These are phyloP conservation scores for Hypselothyrea guttata DNA, from an alignment of 2,888 invertebrate species.

Conservation along the genomic window DNA sequence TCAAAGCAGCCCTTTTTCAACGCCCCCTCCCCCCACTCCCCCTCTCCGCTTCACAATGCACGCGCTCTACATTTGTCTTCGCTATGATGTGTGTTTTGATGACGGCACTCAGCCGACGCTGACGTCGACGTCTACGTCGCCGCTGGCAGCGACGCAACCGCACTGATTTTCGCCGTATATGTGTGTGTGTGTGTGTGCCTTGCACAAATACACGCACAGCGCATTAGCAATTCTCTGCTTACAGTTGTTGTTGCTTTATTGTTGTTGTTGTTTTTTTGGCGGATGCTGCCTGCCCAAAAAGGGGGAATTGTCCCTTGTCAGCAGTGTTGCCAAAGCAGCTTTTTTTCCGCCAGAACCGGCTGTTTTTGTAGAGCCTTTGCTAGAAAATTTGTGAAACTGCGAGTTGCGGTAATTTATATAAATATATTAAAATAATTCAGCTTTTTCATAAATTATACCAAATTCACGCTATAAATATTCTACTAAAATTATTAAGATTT, in stretches of 20 bases:
- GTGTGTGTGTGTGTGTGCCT: constrained; percentile 14
- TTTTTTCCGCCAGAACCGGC: too few relatives aligned
- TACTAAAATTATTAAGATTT: too few relatives aligned
- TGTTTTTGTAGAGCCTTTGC: too few relatives aligned
- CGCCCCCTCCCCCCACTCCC: neutral
- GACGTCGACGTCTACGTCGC: constrained; percentile 8
- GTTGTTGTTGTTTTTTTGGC: constrained; percentile 36
- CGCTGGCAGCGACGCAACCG: constrained; percentile 42
- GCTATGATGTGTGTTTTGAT: constrained; percentile 51
- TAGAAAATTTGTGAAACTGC: too few relatives aligned
- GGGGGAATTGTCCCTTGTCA: constrained; percentile 42
- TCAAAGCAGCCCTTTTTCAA: constrained; percentile 35
- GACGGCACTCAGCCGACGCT: constrained; percentile 56
- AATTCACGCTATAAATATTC: too few relatives aligned
- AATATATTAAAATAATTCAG: too few relatives aligned
- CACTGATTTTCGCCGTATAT: constrained; percentile 54
- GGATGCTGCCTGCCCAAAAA: constrained; percentile 42
- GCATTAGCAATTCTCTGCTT: constrained; percentile 40
- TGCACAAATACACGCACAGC: constrained; percentile 35
- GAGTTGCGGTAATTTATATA: too few relatives aligned
- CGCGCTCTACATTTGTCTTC: constrained; percentile 24
- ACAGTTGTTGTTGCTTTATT: constrained; percentile 5
- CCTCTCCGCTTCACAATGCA: neutral
- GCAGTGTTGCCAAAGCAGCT: too few relatives aligned
- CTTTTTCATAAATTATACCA: too few relatives aligned